Base-by-base conservation (phyloP, 2,113 vertebrate species). In the Tragelaphus buxtoni region DNA sequence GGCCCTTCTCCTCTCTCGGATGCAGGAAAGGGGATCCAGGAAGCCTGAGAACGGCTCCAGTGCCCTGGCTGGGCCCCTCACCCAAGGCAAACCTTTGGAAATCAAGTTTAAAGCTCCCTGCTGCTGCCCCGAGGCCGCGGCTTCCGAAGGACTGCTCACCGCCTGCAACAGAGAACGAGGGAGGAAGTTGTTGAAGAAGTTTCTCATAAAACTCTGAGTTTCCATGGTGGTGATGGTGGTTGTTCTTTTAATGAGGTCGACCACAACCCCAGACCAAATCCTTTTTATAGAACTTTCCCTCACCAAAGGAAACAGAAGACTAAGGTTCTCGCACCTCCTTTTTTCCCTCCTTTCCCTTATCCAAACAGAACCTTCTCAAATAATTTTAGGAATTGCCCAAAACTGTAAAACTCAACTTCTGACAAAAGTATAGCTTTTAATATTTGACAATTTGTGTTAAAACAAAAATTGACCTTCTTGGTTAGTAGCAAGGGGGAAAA, bases 401-500 rank as follows among this genome's bases (percentile, higher is more conserved):
- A 98, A 98, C 97, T 97, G 97, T 98, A 98, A 98, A 98, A 98
- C 86, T 97, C 94, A 97, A 98, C 94, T 98, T 98, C 97, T 98
- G 98, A 98, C 98, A 98, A 97, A 98, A 98, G 96, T 97, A 97
- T 94, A 96, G 98, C 98, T 98, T 98, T 98, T 99, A 98, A 98
- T 99, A 98, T 98, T 98, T 98, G 98, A 98, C 98, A 91, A 98
- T 98, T 98, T 98, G 98, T 98, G 98, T 99, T 99, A 99, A 99
- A 98, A 99, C 98, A 99, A 99, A 98, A 98, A 99, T 98, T 98
- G 99, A 98, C 98, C 98, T 98, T 98, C 98, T 98, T 97, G 96
- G 98, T 98, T 98, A 98, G 98, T 97, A 98, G 98, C 17, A 79
- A 97, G 94, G 97, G 90, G 65, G 61, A 85, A 98, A 98, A 99